Evolutionary conservation across 2,888 invertebrate species (phyloP), one percentile per base, ranked within the genome.

Genomic region (Pimpla rufipes): DNA sequence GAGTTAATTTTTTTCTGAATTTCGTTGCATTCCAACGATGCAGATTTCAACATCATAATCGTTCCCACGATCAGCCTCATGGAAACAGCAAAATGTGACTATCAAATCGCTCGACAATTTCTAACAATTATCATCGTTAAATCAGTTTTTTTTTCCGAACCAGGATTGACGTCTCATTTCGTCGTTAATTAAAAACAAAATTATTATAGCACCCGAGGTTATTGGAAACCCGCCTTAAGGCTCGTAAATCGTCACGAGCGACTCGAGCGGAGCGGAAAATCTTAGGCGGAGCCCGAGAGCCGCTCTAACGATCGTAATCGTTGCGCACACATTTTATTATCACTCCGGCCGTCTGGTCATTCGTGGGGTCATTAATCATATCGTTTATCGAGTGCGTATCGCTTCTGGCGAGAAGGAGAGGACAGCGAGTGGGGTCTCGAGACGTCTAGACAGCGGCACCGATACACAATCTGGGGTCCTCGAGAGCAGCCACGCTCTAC

Each of bases 381-480:
- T 71, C 76, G 71, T 75, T 75, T 70, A 78, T 78, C 78, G 79
- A 76, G 35, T 50, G 37, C 35, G 40, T 18, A 21, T 52, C 21
- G 45, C 47, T 70, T 16, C 16, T 42, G 42, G 45, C n/a, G 29
- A 66, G 55, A 52, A 42, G 70, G 23, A 29, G 59, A 42, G 45
- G 68, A 42, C 67, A 62, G 62, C 59, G 16, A 37, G 8, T 21
- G 23, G 55, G 71, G 80, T 83, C 83, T 83, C 77, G 79, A 83
- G 79, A 77, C 71, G 83, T 83, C 83, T 83, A 80, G 83, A 83
- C 83, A 70, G 47, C 62, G 79, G 78, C 64, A 29, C 45, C 70
- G 82, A 66, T 79, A 83, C 62, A 75, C 62, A 40, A 62, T 82
- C 68, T 59, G 64, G 42, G 64, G 23, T 47, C 59, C 68, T 79